phyloP scores from a whole-genome alignment of 2,888 invertebrate species.

The Notodonta dromedarius region DNA sequence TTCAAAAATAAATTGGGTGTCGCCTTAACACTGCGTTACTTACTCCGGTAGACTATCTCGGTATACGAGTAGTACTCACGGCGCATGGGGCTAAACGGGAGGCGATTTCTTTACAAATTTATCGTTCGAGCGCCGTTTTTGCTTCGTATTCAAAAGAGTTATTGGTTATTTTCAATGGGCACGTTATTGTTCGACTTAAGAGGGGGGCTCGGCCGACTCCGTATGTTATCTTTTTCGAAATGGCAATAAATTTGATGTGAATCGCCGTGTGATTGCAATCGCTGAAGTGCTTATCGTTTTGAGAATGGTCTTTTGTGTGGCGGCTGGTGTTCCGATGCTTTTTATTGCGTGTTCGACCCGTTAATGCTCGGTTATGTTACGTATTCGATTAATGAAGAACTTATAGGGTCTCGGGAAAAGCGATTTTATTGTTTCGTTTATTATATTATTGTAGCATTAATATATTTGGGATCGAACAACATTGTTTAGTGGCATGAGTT shows the following conservation, averaged over 20 bases:
- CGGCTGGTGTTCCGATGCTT: constrained; percentile 30
- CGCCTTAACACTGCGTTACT: constrained; percentile 47
- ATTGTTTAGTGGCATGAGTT: not conserved
- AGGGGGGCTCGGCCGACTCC: constrained; percentile 44
- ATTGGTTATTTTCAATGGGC: constrained; percentile 59
- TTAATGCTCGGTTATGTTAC: constrained; percentile 34
- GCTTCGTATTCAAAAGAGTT: constrained; percentile 56
- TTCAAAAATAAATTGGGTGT: constrained; percentile 63
- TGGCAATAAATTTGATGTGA: constrained; percentile 65
- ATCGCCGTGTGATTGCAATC: constrained; percentile 61
- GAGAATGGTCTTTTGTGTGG: constrained; percentile 45
- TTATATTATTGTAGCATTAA: not conserved
- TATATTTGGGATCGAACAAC: not conserved
- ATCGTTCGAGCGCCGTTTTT: constrained; percentile 58
- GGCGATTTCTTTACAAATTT: constrained; percentile 53
- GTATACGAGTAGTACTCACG: constrained; percentile 12
- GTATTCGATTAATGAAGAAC: constrained; percentile 39
- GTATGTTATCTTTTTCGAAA: constrained; percentile 54
- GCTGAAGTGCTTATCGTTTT: constrained; percentile 54
- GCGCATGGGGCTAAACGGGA: constrained; percentile 39
- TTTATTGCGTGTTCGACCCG: constrained; percentile 30
- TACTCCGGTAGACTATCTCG: constrained; percentile 32
- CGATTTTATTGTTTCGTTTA: not conserved
- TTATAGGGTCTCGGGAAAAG: constrained; percentile 8
- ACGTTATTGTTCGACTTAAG: constrained; percentile 51